Base-by-base conservation (phyloP, 2,113 vertebrate genomes). In the Podocnemis expansa region DNA sequence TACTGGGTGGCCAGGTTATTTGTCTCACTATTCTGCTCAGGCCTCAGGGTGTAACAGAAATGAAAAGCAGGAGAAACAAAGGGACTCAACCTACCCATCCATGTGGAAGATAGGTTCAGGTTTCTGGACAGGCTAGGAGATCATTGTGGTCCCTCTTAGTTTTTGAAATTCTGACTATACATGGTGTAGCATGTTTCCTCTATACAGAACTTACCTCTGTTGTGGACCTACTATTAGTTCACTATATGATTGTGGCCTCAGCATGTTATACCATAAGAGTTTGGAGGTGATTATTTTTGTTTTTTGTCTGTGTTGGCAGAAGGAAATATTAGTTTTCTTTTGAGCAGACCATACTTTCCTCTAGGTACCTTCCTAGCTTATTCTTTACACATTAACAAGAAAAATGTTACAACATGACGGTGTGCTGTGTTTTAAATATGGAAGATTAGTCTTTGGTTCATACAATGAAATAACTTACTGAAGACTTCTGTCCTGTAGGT, bases 201-300 rank as follows among this genome's bases (percentile, higher is more conserved):
- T 38, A 70, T 93, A 0, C 17, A 2, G 6, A 85, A 73, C 49
- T 54, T 12, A 3, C 0, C 0, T 2, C 5, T 19, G 60, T n/a
- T 38, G 25, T 10, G 6, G 47, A 29, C 67, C 90, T 80, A 70
- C 47, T 10, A 14, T 78, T 60, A 63, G 14, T 49, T 85, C 13
- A 2, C 76, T 84, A 49, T 24, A 25, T 55, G 29, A 38, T 43
- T 85, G 52, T 80, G 60, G 8, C 49, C 80, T 34, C 55, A 24
- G 19, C 70, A 82, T 85, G 52, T 43, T 89, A 54, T 76, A 91
- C 27, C 10, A 0, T 10, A 60, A 84, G 87, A 87, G 85, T 85
- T 87, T 58, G 22, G 19, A 60, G 51, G 73, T 60, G 24, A 4
- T 45, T 92, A 34, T 75, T 47, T 6, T 54, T 88, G 76, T 54